phyloP scores from a whole-genome alignment of 2,113 vertebrate genomes.

The Forbesichthys papilliferus region DNA sequence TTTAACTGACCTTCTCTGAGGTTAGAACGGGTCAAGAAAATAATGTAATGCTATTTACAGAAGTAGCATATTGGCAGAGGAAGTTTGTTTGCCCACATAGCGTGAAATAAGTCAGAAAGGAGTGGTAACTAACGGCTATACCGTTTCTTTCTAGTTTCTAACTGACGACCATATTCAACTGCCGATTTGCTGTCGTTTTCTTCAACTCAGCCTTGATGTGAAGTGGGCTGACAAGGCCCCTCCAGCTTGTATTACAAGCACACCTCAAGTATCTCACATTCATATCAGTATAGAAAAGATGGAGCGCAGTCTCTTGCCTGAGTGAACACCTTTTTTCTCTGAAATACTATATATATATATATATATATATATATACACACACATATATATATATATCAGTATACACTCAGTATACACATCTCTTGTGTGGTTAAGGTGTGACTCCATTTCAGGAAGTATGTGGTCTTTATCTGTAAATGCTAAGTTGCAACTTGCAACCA shows the following conservation, averaged over 20 bases:
- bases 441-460: constrained; percentile 2
- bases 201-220: constrained; percentile 5
- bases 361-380: too few relatives aligned
- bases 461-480: constrained; percentile 18
- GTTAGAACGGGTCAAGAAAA: not conserved
- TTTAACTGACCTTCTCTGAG: not conserved
- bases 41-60: not conserved
- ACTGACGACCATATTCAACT: not conserved
- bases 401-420: not conserved
- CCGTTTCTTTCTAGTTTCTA: constrained; percentile 6
- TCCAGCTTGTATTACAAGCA: not conserved
- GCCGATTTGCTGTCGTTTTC: not conserved
- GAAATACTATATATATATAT: constrained; percentile 15
- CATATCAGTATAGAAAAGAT: not conserved
- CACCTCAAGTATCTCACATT: not conserved
- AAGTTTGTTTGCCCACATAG: constrained; percentile 1
- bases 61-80: not conserved
- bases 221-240: not conserved
- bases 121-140: constrained; percentile 15
- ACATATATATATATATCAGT: too few relatives aligned
- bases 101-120: not conserved
- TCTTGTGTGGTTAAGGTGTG: constrained; percentile 4
- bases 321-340: constrained; percentile 14
- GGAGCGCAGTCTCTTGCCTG: too few relatives aligned
- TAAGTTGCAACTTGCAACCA: too few relatives aligned